phyloP scores from a whole-genome alignment of 1,140 invertebrate genomes.

The Parapsyche elsis region DNA sequence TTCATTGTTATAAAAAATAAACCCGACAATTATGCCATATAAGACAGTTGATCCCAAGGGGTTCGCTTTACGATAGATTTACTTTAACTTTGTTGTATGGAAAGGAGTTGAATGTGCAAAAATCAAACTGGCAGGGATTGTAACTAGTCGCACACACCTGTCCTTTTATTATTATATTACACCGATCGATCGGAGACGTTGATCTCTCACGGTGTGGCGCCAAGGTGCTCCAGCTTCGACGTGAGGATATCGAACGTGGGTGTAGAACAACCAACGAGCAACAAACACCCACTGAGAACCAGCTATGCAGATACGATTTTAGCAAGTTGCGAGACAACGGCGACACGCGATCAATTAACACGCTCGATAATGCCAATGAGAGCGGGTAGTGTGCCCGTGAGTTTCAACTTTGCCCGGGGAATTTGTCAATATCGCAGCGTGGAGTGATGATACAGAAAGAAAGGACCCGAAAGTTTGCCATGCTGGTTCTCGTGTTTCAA shows the following conservation, averaged over 20 bases:
- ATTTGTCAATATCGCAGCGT: no score
- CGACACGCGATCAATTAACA: conserved; percentile 44
- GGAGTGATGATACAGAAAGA: no score
- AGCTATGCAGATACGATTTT: conserved; percentile 33
- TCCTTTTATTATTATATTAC: background rate
- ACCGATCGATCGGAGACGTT: conserved; percentile 1
- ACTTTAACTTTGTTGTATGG: no score
- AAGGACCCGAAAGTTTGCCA: no score
- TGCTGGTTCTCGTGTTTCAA: no score
- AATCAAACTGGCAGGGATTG: background rate
- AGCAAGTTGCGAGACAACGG: conserved; percentile 32
- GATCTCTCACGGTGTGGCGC: conserved; percentile 41
- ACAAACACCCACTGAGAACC: conserved; percentile 23
- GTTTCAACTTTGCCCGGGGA: no score
- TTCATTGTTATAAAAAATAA: no score
- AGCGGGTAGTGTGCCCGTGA: background rate
- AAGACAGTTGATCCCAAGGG: no score
- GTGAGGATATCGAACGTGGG: conserved; percentile 15
- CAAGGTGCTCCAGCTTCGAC: conserved; percentile 25
- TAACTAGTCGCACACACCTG: background rate
- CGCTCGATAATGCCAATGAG: background rate
- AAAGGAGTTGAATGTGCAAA: background rate
- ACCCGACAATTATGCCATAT: no score
- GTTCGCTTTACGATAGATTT: no score
- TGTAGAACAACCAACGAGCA: conserved; percentile 8